Evolutionary conservation across 2,888 invertebrate species (phyloP), one percentile per base, ranked within the genome.

Genomic region (Mythimna impura): DNA sequence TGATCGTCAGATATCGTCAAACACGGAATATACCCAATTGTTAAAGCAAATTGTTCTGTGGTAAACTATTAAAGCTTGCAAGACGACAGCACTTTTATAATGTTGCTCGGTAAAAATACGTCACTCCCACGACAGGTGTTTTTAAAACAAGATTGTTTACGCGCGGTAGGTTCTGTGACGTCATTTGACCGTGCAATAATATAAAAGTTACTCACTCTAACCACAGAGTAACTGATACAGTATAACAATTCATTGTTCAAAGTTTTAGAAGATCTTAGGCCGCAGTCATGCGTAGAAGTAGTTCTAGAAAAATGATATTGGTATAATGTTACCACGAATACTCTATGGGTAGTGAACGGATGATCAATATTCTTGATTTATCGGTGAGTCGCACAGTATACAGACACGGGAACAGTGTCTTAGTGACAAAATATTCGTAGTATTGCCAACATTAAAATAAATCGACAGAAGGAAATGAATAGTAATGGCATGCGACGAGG

Each of bases 391-490:
- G 17, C 1, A 22, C 34, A 30, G 57, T 22, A 36, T 10, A 14
- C 0, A 43, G 55, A 75, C 57, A 75, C 54, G 40, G 65, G n/a
- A 25, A 63, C 58, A 71, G 52, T 60, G 52, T 52, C 52, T 43
- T 14, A 55, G 36, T 74, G 43, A 20, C 17, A 61, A 34, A 61
- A 63, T 52, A 58, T 43, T 14, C 20, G 22, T 30, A 73, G 65
- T 75, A 66, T 80, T 75, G 66, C 69, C 83, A 75, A 64, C 71
- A 75, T 40, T 34, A 54, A 73, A 79, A 30, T 34, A 36, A 61
- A 50, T 63, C 7, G 34, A 73, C 80, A 34, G 68, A 73, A 40
- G 57, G 63, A 61, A 79, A 79, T 71, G 58, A 79, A 62, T 12
- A 40, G 4, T 47, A 73, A 70, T n/a, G 47, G 36, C 54, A 61